Evolutionary conservation across 23 tunicate genomes (phyloP).

Genomic region (Clavelina lepadiformis): DNA sequence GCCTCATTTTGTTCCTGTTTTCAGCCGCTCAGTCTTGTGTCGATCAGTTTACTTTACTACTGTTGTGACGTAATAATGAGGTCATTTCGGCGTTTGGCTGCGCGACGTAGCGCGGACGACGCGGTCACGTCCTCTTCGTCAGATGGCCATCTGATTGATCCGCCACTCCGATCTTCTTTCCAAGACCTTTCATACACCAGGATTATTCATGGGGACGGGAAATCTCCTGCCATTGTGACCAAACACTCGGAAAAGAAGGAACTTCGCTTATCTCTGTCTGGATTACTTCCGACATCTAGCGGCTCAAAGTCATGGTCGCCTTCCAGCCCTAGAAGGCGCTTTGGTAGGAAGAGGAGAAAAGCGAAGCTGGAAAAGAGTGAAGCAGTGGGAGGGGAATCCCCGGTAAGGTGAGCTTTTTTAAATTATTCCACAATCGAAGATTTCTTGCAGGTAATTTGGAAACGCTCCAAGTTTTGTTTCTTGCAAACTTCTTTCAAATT

Average conservation of each 20-base stretch:
- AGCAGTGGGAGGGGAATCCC: background rate
- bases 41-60: too few relatives aligned
- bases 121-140: too few relatives aligned
- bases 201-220: too few relatives aligned
- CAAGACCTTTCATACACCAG: too few relatives aligned
- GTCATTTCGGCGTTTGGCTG: too few relatives aligned
- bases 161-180: too few relatives aligned
- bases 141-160: too few relatives aligned
- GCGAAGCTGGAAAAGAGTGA: background rate
- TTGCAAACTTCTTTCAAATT: too few relatives aligned
- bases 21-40: too few relatives aligned
- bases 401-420: background rate
- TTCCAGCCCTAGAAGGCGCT: background rate
- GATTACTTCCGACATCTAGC: slow-evolving; percentile 1
- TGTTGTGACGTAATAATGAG: too few relatives aligned
- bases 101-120: too few relatives aligned
- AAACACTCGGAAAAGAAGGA: background rate
- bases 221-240: background rate
- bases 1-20: too few relatives aligned
- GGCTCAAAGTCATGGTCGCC: background rate
- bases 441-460: background rate
- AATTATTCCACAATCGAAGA: background rate
- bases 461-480: background rate
- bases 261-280: background rate
- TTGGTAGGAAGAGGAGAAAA: background rate